Evolutionary conservation across 1,140 invertebrate genomes (phyloP), one percentile per base, ranked within the genome.

Genomic region (Heliconius hewitsoni): DNA sequence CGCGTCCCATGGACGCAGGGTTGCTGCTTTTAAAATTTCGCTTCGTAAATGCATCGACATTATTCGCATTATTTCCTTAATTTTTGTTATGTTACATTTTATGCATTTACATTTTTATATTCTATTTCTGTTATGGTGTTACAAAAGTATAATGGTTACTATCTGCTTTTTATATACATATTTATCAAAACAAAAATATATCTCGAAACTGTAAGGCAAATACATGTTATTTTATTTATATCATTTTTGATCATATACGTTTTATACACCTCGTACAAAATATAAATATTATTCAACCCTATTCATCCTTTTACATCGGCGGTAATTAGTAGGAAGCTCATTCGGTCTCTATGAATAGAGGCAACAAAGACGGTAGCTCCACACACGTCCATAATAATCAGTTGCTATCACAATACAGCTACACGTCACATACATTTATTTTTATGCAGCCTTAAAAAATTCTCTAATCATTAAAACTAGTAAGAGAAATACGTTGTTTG

Each of bases 261-360:
- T 13, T 0, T 46, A 46, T 46, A 46, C 16, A 46, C 13, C 42
- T 16, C 3, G 13, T 55, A 55, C 52, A 16, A 30, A 16, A 16
- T 66, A 5, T 27, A 30, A 66, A 66, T 66, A 30, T 23, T 42
- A 18, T 9, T 18, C 89, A 90, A 80, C 90, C 89, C 89, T 92
- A 81, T 52, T 71, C 37, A 60, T 77, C 72, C 73, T 74, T 85
- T 80, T 82, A 82, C 74, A 75, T 74, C 77, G 81, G 52, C 80
- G 83, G 87, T 92, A 92, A 92, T 92, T 93, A 92, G 86, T 86
- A 85, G 84, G 87, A 91, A 90, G 87, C 88, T 89, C 87, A 90
- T 90, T 91, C 89, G 87, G 78, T 75, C 82, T 78, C 81, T 85
- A 84, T 90, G 89, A 91, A 91, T 88, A 86, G 86, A 84, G 82